Base-by-base conservation (phyloP, 2,113 vertebrate genomes). In the Tetrax tetrax region DNA sequence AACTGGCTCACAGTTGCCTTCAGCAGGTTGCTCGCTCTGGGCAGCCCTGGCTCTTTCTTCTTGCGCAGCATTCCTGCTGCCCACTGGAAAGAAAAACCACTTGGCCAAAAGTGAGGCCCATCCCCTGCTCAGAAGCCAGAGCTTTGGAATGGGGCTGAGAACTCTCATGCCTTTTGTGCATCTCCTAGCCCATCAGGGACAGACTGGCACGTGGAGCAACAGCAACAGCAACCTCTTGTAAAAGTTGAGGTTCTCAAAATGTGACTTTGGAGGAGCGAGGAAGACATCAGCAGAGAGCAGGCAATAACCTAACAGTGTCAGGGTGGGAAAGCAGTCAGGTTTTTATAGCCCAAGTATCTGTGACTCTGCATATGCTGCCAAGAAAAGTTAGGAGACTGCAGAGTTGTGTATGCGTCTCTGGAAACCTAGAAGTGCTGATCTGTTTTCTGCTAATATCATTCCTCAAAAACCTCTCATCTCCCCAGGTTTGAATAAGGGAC, bases 391-490 rank as follows among this genome's bases (percentile, higher is more conserved):
- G 68, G 94, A 50, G 16, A 51, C 20, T 75, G 84, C 69, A 61
- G 83, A 72, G 91, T 41, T 84, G 59, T 45, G 35, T 31, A 23
- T n/a, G 43, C 21, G 83, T 31, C 79, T 69, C 76, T 65, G 72
- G 89, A 96, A 96, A 96, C 19, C 47, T 77, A 94, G 83, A 96
- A 97, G 83, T 76, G 15, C 50, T 89, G 53, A 86, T 66, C 87
- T 76, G 24, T 41, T 50, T 61, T 72, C 93, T 94, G 45, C 61
- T 89, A 65, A 47, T 23, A 78, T 45, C 25, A 45, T 41, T 78
- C 70, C 47, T 90, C 38, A 90, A 86, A 93, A 69, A 31, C 6
- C 10, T 4, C 31, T n/a, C 19, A 17, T 70, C 43, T 91, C 35
- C 33, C 65, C 25, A 17, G 1, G 0, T 93, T 70, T 69, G 75